Evolutionary conservation across 2,888 invertebrate species (phyloP).

Genomic region (Saturnia japonica): DNA sequence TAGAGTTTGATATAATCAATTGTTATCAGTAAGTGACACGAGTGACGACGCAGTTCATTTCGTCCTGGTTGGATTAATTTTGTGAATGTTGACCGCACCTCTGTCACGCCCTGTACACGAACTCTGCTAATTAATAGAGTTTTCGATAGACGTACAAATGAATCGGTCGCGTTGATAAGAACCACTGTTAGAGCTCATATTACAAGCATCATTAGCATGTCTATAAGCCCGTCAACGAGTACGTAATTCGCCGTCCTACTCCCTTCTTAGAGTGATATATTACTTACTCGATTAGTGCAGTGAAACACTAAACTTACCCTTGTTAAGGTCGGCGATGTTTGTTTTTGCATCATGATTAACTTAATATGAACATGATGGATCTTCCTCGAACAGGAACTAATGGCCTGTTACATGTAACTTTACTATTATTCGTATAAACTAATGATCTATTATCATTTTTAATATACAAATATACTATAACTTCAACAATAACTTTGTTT

Average conservation of each 20-base stretch:
- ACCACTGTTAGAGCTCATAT: slow-evolving; percentile 50
- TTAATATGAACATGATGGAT: slow-evolving; percentile 41
- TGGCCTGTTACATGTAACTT: slow-evolving; percentile 3
- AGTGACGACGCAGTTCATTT: slow-evolving; percentile 49
- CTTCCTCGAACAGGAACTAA: slow-evolving; percentile 2
- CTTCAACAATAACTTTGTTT: too few relatives aligned
- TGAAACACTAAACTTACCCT: slow-evolving; percentile 51
- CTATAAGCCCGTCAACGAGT: slow-evolving; percentile 49
- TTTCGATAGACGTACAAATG: slow-evolving; percentile 63
- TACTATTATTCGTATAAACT: neutral
- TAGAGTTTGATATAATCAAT: slow-evolving; percentile 65
- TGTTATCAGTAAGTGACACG: slow-evolving; percentile 54
- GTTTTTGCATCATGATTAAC: slow-evolving; percentile 50
- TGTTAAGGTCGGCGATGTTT: slow-evolving; percentile 50
- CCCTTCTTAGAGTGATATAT: slow-evolving; percentile 54
- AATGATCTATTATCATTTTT: neutral
- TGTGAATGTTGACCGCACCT: slow-evolving; percentile 76
- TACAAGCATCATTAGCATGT: slow-evolving; percentile 69
- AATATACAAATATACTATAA: neutral
- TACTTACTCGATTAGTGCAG: slow-evolving; percentile 49
- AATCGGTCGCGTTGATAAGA: slow-evolving; percentile 28
- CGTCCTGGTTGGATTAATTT: slow-evolving; percentile 75
- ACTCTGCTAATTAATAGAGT: slow-evolving; percentile 73
- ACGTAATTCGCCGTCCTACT: slow-evolving; percentile 26
- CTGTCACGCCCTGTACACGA: slow-evolving; percentile 63